Evolutionary conservation across 1,140 invertebrate species (phyloP).

Genomic region (Halesus radiatus): DNA sequence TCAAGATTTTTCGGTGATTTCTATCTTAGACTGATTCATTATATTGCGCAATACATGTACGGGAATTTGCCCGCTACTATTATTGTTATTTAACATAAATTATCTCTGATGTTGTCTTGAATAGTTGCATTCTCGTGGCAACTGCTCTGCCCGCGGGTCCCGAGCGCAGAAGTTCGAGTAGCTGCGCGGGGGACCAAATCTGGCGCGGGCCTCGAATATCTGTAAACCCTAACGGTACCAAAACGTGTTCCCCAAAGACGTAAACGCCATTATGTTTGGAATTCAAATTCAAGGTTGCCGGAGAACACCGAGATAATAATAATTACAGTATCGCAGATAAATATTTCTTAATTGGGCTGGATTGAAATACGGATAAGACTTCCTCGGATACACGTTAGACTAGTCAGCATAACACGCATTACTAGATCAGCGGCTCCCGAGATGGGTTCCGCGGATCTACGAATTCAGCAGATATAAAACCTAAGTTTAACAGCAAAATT

Average conservation of each 20-base stretch:
- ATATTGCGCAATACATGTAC: too few relatives aligned
- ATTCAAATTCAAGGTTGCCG: conserved; percentile 34
- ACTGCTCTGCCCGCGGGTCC: too few relatives aligned
- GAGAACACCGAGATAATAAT: conserved; percentile 17
- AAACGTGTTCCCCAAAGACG: conserved; percentile 18
- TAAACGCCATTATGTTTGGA: conserved; percentile 28
- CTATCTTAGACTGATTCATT: too few relatives aligned
- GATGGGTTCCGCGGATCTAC: too few relatives aligned
- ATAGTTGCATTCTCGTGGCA: too few relatives aligned
- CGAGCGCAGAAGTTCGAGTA: too few relatives aligned
- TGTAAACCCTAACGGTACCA: conserved; percentile 14
- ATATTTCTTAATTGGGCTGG: neutral
- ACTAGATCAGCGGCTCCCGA: too few relatives aligned
- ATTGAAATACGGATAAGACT: conserved; percentile 1
- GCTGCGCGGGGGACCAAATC: neutral
- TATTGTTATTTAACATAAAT: too few relatives aligned
- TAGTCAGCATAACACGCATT: neutral
- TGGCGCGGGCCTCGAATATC: neutral
- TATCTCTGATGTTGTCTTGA: neutral
- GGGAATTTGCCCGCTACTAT: too few relatives aligned
- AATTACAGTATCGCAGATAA: conserved; percentile 16
- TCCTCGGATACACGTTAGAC: neutral
- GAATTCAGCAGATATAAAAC: too few relatives aligned
- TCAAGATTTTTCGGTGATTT: too few relatives aligned
- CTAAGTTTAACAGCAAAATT: too few relatives aligned